Percentiles rank a stretch among this genome's conserved stretches.
phyloP scores from a whole-genome alignment of 2,888 invertebrate species.

The Erebia ligea region DNA sequence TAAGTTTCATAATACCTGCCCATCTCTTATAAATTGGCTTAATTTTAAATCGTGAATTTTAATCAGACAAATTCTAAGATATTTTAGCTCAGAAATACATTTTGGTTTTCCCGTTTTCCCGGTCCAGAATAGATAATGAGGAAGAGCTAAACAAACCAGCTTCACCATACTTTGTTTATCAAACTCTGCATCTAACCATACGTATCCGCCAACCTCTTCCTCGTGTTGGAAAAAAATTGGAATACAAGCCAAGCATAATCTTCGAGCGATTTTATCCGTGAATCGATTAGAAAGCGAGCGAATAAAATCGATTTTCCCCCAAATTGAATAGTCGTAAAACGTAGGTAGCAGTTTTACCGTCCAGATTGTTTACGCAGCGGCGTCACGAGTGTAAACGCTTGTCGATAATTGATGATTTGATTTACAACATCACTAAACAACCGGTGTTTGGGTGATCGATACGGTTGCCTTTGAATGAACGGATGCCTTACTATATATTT shows the following conservation, averaged over 20 bases:
- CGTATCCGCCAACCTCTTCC: constrained; percentile 77
- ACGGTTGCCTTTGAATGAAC: constrained; percentile 71
- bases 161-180: constrained; percentile 48
- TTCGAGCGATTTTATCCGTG: constrained; percentile 70
- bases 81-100: neutral
- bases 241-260: constrained; percentile 50
- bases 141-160: constrained; percentile 33
- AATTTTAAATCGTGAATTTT: too few species aligned
- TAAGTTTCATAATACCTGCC: too few species aligned
- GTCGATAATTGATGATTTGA: constrained; percentile 83
- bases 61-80: too few species aligned
- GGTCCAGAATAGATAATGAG: constrained; percentile 21
- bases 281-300: constrained; percentile 76
- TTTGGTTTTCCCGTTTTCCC: constrained; percentile 12
- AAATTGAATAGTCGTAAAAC: constrained; percentile 79
- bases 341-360: constrained; percentile 79
- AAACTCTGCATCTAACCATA: constrained; percentile 50
- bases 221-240: constrained; percentile 62
- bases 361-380: constrained; percentile 80
- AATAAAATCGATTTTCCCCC: constrained; percentile 83
- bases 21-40: too few species aligned
- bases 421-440: constrained; percentile 82
- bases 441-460: constrained; percentile 78
- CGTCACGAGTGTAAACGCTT: constrained; percentile 81
- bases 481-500: constrained; percentile 48